phyloP scores from a whole-genome alignment of 2,113 vertebrate genomes.

The Nibea coibor region DNA sequence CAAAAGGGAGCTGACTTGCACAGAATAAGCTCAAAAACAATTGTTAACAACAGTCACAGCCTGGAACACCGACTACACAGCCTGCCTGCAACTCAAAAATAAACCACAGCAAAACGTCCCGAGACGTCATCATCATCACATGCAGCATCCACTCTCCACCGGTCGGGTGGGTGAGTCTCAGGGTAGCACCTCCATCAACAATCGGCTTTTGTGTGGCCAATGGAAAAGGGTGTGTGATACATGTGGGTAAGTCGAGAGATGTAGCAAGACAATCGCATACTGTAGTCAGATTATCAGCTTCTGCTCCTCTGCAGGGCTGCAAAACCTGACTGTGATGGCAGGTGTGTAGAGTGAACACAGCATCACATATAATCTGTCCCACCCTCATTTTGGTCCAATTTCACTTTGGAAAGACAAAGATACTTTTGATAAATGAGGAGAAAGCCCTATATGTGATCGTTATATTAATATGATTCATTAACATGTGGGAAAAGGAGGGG shows the following conservation, averaged over 20 bases:
- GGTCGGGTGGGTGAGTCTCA: conserved; percentile 9
- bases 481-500: background rate
- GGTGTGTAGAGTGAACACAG: conserved; percentile 16
- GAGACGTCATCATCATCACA: conserved; percentile 48
- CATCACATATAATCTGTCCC: background rate
- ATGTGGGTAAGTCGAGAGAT: conserved; percentile 11
- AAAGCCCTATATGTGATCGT: background rate
- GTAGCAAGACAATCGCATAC: conserved; percentile 1
- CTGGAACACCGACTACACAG: conserved; percentile 23
- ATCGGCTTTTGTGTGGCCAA: conserved; percentile 10
- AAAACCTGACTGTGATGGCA: conserved; percentile 29
- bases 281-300: conserved; percentile 25
- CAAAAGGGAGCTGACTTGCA: conserved; percentile 25
- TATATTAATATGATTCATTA: background rate
- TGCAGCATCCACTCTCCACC: conserved; percentile 52
- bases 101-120: conserved; percentile 41
- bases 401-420: background rate
- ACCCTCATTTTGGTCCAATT: background rate
- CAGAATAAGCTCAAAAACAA: conserved; percentile 56
- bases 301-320: conserved; percentile 3
- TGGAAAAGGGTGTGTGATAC: conserved; percentile 11
- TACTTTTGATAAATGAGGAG: background rate
- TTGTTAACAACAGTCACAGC: conserved; percentile 27
- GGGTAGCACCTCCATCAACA: conserved; percentile 22
- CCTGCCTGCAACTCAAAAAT: conserved; percentile 57